These are phyloP conservation scores for Smutsia gigantea DNA, from an alignment of 2,797 vertebrate species.

Conservation along the genomic window DNA sequence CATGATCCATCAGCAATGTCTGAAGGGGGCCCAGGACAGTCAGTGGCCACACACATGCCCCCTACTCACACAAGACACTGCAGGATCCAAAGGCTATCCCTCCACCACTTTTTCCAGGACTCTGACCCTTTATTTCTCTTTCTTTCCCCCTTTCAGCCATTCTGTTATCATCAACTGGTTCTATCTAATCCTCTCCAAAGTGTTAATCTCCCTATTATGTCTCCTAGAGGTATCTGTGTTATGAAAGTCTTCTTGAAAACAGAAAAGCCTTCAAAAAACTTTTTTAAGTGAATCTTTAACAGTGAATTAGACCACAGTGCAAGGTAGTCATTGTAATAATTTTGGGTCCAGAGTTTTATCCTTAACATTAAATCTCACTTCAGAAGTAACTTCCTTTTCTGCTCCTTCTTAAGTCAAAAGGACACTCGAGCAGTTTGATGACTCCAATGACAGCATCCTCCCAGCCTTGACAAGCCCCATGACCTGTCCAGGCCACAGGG, in stretches of 20 bases:
- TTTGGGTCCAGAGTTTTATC: neutral
- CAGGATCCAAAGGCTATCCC: neutral
- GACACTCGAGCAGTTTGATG: neutral
- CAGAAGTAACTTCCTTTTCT: conserved; percentile 8
- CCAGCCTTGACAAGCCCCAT: rapidly evolving
- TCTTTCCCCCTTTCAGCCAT: neutral
- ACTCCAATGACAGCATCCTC: rapidly evolving
- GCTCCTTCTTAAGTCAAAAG: conserved; percentile 28
- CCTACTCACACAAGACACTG: neutral
- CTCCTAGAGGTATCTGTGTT: neutral
- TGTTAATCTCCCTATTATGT: neutral
- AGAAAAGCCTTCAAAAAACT: neutral
- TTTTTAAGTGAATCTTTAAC: neutral
- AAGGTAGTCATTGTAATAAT: neutral
- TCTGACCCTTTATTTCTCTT: neutral
- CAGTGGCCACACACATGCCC: rapidly evolving
- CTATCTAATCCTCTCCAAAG: neutral
- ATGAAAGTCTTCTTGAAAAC: neutral
- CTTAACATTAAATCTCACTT: neutral
- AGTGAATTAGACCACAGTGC: neutral
- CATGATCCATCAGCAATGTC: neutral
- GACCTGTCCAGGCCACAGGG: neutral
- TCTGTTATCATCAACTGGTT: neutral
- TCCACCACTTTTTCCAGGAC: neutral
- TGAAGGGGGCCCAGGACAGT: rapidly evolving